Evolutionary conservation across 2,888 invertebrate genomes (phyloP), one percentile per base, ranked within the genome.

Genomic region (Stegana nigrithorax): DNA sequence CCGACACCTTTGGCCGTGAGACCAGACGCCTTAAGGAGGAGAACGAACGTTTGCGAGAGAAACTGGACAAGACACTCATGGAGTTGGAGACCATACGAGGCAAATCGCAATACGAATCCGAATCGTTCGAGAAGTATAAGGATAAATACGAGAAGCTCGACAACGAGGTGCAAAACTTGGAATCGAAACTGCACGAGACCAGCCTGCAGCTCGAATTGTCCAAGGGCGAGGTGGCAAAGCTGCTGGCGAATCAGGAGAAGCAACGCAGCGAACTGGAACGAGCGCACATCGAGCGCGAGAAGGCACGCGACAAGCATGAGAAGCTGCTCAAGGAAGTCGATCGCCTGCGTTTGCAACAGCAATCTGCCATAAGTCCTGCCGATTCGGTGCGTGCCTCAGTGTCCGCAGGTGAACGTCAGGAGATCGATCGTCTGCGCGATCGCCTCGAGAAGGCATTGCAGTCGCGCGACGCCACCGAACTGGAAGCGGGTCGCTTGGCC

Each of bases 231-330:
- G 90, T 92, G 14, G 88, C 89, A 29, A 95, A 95, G 84, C 87
- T 91, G 19, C 88, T 90, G 69, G 89, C 90, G 42, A 89, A 89
- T 42, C 92, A 95, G 83, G 95, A 95, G 73, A 93, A 93, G 81
- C 92, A 93, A 83, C 89, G 93, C 42, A 87, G 89, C 68, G 94
- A 95, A 77, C 88, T 94, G 75, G 95, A 94, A 84, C 89, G 94
- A 50, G 91, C 94, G 71, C 91, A 93, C 80, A 94, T 95, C 82
- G 95, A 95, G 86, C 91, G 93, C 74, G 95, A 95, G 82, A 95
- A 95, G 87, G 90, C 94, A 67, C 89, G 93, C 73, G 95, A 95
- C 78, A 89, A 94, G 67, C 91, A 94, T 83, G 95, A 95, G 81
- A 94, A 94, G 86, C 86, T 94, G 78, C 86, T 90, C 55, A 88